Conservation (phyloP, 2,113 vertebrate genomes). For the Cavia aperea region DNA sequence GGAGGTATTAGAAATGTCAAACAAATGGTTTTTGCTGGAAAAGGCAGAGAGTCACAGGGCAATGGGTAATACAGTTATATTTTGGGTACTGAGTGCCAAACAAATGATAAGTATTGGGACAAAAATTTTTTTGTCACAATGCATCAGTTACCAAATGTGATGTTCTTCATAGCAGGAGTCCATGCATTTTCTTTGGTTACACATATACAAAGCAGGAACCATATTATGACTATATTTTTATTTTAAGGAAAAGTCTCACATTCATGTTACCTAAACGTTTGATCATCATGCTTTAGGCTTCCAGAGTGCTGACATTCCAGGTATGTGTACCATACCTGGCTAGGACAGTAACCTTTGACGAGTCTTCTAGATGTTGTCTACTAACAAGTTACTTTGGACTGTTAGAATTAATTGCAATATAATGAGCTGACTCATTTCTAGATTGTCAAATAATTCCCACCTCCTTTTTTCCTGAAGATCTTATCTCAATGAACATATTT, state of each 20-base stretch:
- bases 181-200: background rate
- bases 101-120: background rate
- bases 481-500: slow-evolving; percentile 7
- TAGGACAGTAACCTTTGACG: background rate
- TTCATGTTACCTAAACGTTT: background rate
- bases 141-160: background rate
- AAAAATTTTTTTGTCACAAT: background rate
- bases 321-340: no score
- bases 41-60: background rate
- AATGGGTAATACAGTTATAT: background rate
- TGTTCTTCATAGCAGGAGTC: background rate
- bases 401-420: background rate
- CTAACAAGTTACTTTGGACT: background rate
- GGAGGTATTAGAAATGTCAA: background rate
- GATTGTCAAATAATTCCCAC: background rate
- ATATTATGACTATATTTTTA: background rate
- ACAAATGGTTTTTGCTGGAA: background rate
- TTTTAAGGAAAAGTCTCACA: background rate
- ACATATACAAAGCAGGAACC: background rate
- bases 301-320: background rate
- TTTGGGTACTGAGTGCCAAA: background rate
- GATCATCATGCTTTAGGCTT: background rate
- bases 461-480: background rate
- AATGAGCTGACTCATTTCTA: background rate
- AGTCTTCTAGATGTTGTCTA: background rate